Conservation (phyloP, 1,140 invertebrate species). For the Hirudo medicinalis region DNA sequence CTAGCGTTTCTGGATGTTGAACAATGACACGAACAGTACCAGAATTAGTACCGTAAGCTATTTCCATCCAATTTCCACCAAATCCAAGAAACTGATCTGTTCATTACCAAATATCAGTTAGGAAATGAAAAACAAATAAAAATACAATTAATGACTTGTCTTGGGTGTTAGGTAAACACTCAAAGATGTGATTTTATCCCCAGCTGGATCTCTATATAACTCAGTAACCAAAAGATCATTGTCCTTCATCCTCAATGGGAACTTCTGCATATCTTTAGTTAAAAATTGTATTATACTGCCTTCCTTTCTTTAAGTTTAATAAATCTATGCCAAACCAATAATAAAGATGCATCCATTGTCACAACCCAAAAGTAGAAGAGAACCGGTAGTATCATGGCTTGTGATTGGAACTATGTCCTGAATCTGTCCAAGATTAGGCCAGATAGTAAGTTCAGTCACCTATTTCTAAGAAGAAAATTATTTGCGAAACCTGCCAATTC, state of each 20-base stretch:
- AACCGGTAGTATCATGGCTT: constrained; percentile 88
- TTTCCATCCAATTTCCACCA: constrained; percentile 97
- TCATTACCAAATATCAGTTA: neutral
- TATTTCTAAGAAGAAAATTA: neutral
- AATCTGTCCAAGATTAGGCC: constrained; percentile 49
- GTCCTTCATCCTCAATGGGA: constrained; percentile 94
- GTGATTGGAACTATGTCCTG: constrained; percentile 86
- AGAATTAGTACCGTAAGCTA: constrained; percentile 90
- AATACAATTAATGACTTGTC: constrained; percentile 55
- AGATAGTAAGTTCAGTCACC: neutral
- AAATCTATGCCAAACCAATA: constrained; percentile 55
- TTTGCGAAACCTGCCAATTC: constrained; percentile 58
- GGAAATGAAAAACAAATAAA: neutral
- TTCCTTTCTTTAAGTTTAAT: neutral
- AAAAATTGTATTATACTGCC: constrained; percentile 13
- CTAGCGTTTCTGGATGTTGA: constrained; percentile 94
- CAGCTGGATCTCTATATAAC: constrained; percentile 81
- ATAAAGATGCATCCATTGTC: constrained; percentile 94
- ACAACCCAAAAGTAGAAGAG: constrained; percentile 81
- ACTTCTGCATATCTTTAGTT: constrained; percentile 91
- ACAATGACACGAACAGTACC: constrained; percentile 91
- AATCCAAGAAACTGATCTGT: constrained; percentile 52
- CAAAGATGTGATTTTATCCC: constrained; percentile 92
- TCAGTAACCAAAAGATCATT: constrained; percentile 94
- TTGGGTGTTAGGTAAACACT: constrained; percentile 95